phyloP scores from a whole-genome alignment of 92 coral and sea anemone species.

The Zoanthus solanderi region DNA sequence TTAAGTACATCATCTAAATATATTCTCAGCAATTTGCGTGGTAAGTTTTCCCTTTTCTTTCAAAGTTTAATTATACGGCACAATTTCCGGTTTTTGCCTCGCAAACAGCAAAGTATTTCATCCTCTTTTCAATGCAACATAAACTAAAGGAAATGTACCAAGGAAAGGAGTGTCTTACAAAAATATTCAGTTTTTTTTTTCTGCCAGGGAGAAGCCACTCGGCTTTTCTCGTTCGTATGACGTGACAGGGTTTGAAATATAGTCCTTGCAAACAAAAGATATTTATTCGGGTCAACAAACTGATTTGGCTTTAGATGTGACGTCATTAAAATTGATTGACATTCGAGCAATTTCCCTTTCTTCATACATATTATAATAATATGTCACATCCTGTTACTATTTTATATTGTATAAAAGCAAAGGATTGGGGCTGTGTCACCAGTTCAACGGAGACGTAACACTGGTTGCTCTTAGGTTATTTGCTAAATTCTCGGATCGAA shows the following conservation, averaged over 20 bases:
- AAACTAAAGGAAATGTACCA: not conserved
- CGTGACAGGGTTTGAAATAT: not conserved
- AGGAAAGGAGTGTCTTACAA: not conserved
- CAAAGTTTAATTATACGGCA: not conserved
- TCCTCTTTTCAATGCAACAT: not conserved
- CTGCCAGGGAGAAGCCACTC: not conserved
- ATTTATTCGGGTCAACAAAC: not conserved
- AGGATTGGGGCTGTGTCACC: not conserved
- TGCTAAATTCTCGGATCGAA: not conserved
- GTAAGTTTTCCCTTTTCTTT: not conserved
- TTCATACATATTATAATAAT: constrained; percentile 3
- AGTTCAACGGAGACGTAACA: not conserved
- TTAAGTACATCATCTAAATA: not conserved
- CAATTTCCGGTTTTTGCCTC: not conserved
- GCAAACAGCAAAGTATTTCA: not conserved
- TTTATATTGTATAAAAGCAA: constrained; percentile 9
- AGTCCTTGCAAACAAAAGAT: not conserved
- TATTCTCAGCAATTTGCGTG: not conserved
- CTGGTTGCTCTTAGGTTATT: not conserved
- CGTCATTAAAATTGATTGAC: constrained; percentile 25
- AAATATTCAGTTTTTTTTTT: not conserved
- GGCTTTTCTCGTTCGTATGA: not conserved
- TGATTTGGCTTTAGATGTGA: not conserved
- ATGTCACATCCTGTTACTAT: constrained; percentile 53
- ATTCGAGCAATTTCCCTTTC: not conserved